Evolutionary conservation across 2,888 invertebrate genomes (phyloP).

Genomic region (Leptura quadrifasciata): DNA sequence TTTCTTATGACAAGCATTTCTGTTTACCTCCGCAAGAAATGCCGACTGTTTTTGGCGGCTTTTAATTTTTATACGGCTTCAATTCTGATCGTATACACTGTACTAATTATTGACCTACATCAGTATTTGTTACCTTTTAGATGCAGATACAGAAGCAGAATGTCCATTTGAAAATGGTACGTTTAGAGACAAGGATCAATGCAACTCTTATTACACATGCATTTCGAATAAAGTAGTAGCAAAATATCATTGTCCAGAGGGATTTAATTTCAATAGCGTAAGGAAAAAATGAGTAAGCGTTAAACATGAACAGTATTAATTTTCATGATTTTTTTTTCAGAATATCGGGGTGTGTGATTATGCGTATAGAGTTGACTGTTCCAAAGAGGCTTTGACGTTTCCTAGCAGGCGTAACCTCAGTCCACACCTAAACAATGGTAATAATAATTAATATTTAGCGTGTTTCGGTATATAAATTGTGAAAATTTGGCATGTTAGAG

Average conservation of each 20-base stretch:
- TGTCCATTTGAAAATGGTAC: constrained; percentile 79
- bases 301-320: background rate
- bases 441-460: background rate
- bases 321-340: constrained; percentile 44
- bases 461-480: too few species aligned
- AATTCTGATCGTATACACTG: too few species aligned
- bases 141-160: constrained; percentile 47
- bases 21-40: too few species aligned
- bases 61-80: too few species aligned
- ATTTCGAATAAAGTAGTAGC: constrained; percentile 71
- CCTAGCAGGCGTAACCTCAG: background rate
- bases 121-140: constrained; percentile 17
- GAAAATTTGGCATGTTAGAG: too few species aligned
- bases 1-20: too few species aligned
- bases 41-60: too few species aligned
- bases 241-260: constrained; percentile 80
- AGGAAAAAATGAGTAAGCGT: constrained; percentile 39
- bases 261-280: constrained; percentile 71
- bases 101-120: too few species aligned
- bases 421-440: constrained; percentile 5
- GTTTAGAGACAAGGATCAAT: constrained; percentile 78
- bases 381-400: constrained; percentile 35
- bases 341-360: constrained; percentile 54
- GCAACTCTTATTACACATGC: constrained; percentile 82
- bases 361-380: constrained; percentile 53